These are phyloP conservation scores for Gibbula magus DNA, from an alignment of 2,888 invertebrate genomes.

Conservation along the genomic window DNA sequence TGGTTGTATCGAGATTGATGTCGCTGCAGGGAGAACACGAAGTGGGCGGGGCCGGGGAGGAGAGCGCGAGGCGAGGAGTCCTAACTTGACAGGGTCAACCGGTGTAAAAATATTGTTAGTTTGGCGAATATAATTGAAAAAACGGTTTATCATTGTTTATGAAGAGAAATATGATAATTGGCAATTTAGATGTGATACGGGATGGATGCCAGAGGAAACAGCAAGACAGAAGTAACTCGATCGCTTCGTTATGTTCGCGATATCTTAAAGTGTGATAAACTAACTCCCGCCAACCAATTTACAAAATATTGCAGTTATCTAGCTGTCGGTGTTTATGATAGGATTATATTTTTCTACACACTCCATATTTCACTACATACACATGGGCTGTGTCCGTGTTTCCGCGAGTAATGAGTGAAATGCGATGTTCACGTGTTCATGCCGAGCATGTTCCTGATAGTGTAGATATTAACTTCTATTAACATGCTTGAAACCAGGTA, in stretches of 20 bases:
- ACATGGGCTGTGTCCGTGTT: too few relatives aligned
- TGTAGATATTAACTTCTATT: too few relatives aligned
- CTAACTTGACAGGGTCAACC: neutral
- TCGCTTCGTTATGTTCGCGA: neutral
- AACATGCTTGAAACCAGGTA: too few relatives aligned
- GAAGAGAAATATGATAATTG: conserved; percentile 8
- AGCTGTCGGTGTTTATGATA: too few relatives aligned
- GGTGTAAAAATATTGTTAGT: neutral
- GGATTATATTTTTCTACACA: too few relatives aligned
- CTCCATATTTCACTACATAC: too few relatives aligned
- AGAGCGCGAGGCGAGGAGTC: neutral
- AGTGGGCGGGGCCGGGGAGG: neutral
- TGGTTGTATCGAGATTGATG: conserved; percentile 9
- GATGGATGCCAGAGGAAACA: neutral
- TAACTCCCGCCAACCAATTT: too few relatives aligned
- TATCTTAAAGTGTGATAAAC: neutral
- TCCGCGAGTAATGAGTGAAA: too few relatives aligned
- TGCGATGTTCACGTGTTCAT: too few relatives aligned
- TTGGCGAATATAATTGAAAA: conserved; percentile 7
- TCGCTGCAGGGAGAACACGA: too few relatives aligned
- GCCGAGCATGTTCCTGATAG: too few relatives aligned
- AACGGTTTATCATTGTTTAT: conserved; percentile 17
- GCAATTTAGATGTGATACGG: neutral
- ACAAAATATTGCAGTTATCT: too few relatives aligned
- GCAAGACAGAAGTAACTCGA: neutral